A percentile compares a stretch with the other conserved stretches of the same genome.
Conservation (phyloP, 92 coral and sea anemone species). For the Montipora capitata region DNA sequence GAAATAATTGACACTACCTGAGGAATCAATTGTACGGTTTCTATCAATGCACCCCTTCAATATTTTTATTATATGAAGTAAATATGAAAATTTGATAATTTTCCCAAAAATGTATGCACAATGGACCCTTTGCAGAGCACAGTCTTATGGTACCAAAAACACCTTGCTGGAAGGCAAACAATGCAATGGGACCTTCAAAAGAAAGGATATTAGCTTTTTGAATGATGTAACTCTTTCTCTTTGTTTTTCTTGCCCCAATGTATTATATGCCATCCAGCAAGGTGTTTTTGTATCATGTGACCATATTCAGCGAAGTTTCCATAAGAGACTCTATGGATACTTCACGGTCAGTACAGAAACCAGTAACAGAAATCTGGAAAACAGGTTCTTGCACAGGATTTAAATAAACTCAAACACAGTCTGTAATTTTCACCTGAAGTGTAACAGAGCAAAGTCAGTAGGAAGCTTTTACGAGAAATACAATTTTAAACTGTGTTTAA, state of each 20-base stretch:
- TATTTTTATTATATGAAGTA: conserved; percentile 8
- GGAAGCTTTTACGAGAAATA: no score
- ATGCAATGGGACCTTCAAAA: conserved; percentile 8
- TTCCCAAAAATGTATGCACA: not conserved
- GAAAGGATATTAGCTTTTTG: not conserved
- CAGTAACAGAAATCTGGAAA: no score
- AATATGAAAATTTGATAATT: conserved; percentile 18
- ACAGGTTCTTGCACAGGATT: no score
- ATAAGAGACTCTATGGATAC: conserved; percentile 3
- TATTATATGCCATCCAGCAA: not conserved
- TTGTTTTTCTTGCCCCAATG: not conserved
- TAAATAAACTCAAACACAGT: no score
- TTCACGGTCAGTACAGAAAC: not conserved
- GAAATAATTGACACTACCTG: no score
- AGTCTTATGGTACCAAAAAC: no score
- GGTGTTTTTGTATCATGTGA: not conserved
- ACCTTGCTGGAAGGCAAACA: not conserved
- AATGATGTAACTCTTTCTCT: not conserved
- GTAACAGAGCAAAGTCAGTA: no score
- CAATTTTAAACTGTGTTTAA: no score
- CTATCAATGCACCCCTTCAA: no score
- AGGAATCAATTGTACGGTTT: no score
- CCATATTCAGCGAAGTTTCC: not conserved
- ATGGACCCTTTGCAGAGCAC: no score
- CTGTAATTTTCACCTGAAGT: no score